phyloP scores from a whole-genome alignment of 2,797 vertebrate genomes.

The Acrocephalus scirpaceus region DNA sequence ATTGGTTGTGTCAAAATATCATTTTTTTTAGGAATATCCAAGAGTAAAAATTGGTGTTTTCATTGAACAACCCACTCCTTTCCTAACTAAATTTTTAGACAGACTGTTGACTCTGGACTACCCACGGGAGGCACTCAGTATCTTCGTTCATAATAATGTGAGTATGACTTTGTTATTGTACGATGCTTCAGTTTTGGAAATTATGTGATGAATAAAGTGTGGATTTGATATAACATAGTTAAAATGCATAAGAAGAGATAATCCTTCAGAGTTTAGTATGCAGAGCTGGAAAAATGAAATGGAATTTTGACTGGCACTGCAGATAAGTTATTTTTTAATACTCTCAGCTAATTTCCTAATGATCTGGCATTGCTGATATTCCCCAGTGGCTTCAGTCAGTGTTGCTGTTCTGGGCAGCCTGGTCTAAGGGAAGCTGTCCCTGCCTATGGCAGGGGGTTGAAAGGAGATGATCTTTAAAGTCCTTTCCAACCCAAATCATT shows the following conservation, averaged over 20 bases:
- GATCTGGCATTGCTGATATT: neutral
- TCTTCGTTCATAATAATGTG: slow-evolving; percentile 96
- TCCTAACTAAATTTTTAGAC: slow-evolving; percentile 92
- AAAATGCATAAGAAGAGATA: neutral
- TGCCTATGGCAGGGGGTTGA: neutral
- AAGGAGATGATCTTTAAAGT: neutral
- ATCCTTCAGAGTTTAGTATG: neutral
- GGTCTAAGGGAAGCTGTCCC: neutral
- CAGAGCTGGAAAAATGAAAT: neutral
- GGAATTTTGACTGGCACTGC: neutral
- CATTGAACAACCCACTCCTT: slow-evolving; percentile 96
- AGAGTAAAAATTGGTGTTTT: slow-evolving; percentile 89
- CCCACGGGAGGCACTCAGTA: slow-evolving; percentile 86
- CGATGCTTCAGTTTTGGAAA: neutral
- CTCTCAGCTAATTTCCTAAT: neutral
- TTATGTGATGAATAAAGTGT: neutral
- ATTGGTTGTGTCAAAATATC: slow-evolving; percentile 20
- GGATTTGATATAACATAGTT: neutral
- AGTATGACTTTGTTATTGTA: slow-evolving; percentile 66
- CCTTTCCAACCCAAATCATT: neutral
- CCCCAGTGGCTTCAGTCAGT: neutral
- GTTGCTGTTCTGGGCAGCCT: neutral
- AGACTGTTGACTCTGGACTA: slow-evolving; percentile 88
- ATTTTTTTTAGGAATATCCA: slow-evolving; percentile 85
- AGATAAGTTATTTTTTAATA: neutral